Evolutionary conservation across 2,797 vertebrate genomes (phyloP).

Genomic region (Enteromius afrohamiltoni): DNA sequence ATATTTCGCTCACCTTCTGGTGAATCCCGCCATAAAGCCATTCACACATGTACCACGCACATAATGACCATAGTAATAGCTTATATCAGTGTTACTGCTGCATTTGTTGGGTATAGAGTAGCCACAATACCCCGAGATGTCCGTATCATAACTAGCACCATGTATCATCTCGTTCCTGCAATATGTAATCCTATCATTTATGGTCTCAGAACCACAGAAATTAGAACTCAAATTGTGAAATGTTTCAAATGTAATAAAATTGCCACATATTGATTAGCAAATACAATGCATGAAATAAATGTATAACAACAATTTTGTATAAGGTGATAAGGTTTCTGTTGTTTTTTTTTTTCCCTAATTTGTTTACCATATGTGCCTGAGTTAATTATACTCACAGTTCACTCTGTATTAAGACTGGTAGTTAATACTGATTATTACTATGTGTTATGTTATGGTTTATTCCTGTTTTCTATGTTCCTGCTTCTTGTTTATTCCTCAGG

Average conservation of each 20-base stretch:
- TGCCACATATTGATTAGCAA: not conserved
- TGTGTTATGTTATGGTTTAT: not conserved
- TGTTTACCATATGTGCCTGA: not conserved
- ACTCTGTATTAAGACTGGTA: not conserved
- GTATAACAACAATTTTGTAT: not conserved
- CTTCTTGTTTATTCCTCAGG: too few species aligned
- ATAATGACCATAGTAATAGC: conserved; percentile 64
- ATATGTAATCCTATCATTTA: conserved; percentile 55
- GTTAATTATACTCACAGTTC: not conserved
- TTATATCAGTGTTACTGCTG: conserved; percentile 49
- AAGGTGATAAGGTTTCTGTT: not conserved
- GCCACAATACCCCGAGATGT: conserved; percentile 44
- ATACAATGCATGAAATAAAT: not conserved
- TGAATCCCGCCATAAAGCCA: conserved; percentile 64
- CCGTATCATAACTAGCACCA: conserved; percentile 15
- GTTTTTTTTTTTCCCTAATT: not conserved
- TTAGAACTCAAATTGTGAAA: conserved; percentile 47
- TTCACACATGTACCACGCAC: conserved; percentile 64
- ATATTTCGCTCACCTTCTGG: conserved; percentile 58
- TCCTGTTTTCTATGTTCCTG: not conserved
- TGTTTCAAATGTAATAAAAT: conserved; percentile 36
- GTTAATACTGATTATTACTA: not conserved
- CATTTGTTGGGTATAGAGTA: conserved; percentile 52
- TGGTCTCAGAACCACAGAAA: conserved; percentile 55
- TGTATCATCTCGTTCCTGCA: conserved; percentile 50